Conservation (phyloP, 2,113 vertebrate species). For the Chaenocephalus aceratus region DNA sequence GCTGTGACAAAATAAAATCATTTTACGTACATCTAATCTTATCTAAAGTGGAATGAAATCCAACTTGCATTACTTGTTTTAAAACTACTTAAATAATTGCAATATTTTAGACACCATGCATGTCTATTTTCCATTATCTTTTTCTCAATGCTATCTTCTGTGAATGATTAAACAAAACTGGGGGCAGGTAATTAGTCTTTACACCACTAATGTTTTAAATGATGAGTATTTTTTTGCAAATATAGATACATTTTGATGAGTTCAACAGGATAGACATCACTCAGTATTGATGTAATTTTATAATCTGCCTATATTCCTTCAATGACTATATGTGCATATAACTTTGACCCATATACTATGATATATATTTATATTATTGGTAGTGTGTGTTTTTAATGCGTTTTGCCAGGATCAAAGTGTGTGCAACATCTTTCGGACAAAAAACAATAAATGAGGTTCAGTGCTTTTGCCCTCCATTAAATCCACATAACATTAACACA, state of each 20-base stretch:
- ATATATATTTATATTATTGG: background rate
- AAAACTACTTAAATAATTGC: background rate
- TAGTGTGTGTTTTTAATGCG: background rate
- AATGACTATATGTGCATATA: background rate
- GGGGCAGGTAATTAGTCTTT: background rate
- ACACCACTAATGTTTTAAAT: background rate
- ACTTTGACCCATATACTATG: background rate
- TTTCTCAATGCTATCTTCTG: constrained; percentile 1
- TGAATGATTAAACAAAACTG: constrained; percentile 47
- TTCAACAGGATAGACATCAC: background rate
- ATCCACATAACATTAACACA: background rate
- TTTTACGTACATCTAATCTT: too few relatives aligned
- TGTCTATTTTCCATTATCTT: background rate
- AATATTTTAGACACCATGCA: background rate
- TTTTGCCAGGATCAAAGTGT: background rate
- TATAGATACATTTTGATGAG: background rate
- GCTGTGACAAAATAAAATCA: too few relatives aligned
- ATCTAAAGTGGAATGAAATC: too few relatives aligned
- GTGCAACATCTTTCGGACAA: background rate
- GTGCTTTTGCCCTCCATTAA: background rate
- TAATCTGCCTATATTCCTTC: background rate
- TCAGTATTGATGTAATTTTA: background rate
- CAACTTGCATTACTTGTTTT: too few relatives aligned
- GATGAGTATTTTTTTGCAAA: background rate
- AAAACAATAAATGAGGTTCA: background rate